Evolutionary conservation across 2,113 vertebrate genomes (phyloP).

Genomic region (Myiopsitta monachus): DNA sequence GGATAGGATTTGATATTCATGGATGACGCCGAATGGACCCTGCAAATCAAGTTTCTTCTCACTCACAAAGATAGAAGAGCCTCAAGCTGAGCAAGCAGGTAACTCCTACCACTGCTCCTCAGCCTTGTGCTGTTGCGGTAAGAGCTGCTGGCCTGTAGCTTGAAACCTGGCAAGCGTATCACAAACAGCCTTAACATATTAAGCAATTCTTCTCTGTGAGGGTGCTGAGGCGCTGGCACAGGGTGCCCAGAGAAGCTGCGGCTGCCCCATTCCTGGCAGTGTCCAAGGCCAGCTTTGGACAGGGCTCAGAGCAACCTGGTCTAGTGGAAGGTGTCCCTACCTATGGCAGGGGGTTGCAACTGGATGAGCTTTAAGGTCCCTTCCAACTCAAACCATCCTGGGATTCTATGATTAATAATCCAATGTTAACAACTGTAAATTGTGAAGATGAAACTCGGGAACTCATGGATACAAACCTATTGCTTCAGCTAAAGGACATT

Average conservation of each 20-base stretch:
- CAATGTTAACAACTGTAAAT: background rate
- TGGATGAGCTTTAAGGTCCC: background rate
- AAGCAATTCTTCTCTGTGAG: background rate
- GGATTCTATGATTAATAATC: background rate
- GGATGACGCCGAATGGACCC: background rate
- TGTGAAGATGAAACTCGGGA: background rate
- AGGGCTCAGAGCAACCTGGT: background rate
- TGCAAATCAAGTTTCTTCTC: background rate
- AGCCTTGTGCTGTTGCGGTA: fast-evolving
- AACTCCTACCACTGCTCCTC: background rate
- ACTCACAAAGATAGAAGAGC: background rate
- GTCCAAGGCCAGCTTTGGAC: background rate
- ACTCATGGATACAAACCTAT: background rate
- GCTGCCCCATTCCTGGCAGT: background rate
- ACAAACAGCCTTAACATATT: background rate
- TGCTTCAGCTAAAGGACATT: background rate
- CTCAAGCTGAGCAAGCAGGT: fast-evolving
- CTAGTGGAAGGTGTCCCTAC: background rate
- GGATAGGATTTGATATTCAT: background rate
- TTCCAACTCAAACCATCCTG: background rate
- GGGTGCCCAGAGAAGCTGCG: background rate
- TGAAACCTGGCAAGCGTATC: fast-evolving
- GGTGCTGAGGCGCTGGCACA: background rate
- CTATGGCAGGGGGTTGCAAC: background rate
- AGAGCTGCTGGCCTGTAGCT: background rate